These are phyloP conservation scores for Lasiommata megera DNA, from an alignment of 2,888 invertebrate genomes.

Conservation along the genomic window DNA sequence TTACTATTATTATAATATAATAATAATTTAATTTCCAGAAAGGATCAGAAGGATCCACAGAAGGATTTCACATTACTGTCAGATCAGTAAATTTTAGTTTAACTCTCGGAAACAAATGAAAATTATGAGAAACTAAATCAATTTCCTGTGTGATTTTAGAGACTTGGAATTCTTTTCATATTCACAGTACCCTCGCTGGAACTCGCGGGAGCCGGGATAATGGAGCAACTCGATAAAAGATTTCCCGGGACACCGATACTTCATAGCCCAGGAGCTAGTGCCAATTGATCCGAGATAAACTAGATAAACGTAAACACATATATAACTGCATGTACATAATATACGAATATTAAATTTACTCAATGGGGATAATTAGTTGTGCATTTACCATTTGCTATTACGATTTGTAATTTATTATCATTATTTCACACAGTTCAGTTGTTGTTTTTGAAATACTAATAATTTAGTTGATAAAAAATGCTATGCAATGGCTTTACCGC, in stretches of 20 bases:
- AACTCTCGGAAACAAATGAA: not conserved
- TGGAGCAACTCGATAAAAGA: slow-evolving; percentile 74
- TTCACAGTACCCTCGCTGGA: slow-evolving; percentile 15
- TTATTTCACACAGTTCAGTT: no score
- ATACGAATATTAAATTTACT: no score
- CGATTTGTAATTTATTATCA: no score
- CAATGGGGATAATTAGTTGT: not conserved
- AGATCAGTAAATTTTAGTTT: not conserved
- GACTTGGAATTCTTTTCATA: slow-evolving; percentile 14
- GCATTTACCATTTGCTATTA: not conserved
- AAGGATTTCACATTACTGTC: not conserved
- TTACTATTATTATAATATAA: no score
- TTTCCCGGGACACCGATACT: slow-evolving; percentile 64
- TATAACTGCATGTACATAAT: no score
- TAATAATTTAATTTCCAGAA: no score
- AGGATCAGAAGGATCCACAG: no score
- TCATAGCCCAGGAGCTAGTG: slow-evolving; percentile 35
- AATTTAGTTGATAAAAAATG: no score
- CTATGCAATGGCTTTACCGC: no score
- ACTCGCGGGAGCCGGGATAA: slow-evolving; percentile 42
- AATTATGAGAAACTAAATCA: slow-evolving; percentile 2
- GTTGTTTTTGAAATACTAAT: no score
- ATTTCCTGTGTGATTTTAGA: slow-evolving; percentile 4
- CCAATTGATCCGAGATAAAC: slow-evolving; percentile 13
- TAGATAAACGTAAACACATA: not conserved